Conservation (phyloP, 1,140 invertebrate genomes). For the Adelges cooleyi region DNA sequence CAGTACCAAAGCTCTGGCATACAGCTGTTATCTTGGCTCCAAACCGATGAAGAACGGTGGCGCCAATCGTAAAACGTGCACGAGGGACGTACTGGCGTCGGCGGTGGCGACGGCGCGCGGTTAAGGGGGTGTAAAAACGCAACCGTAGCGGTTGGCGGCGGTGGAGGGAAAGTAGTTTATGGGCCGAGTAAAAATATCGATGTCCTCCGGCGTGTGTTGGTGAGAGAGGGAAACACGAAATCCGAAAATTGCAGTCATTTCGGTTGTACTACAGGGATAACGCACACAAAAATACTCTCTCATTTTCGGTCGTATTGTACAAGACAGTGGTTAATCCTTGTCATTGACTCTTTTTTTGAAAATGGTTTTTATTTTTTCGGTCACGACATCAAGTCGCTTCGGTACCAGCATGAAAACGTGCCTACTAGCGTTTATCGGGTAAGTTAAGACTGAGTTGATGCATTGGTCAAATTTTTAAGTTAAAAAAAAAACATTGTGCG, state of each 20-base stretch:
- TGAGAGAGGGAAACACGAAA: no score
- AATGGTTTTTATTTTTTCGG: no score
- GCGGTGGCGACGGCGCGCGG: neutral
- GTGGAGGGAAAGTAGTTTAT: neutral
- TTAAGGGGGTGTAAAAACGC: neutral
- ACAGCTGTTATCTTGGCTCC: constrained; percentile 21
- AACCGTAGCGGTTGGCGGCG: no score
- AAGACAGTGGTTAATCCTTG: no score
- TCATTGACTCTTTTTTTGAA: no score
- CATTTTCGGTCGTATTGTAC: no score
- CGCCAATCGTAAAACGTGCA: constrained; percentile 10
- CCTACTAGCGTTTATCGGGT: no score
- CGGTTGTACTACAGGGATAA: neutral
- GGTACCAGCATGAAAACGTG: no score
- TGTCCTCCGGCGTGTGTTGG: neutral
- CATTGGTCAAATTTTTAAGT: no score
- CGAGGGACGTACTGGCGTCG: neutral
- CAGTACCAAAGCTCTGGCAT: neutral
- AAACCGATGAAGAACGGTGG: constrained; percentile 15
- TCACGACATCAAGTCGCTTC: no score
- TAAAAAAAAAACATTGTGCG: neutral
- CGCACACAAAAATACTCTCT: no score
- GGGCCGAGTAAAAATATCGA: constrained; percentile 7
- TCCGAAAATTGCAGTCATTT: constrained; percentile 1
- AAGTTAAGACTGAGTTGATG: no score